phyloP scores from a whole-genome alignment of 1,140 invertebrate species.

The Berghia stephanieae region DNA sequence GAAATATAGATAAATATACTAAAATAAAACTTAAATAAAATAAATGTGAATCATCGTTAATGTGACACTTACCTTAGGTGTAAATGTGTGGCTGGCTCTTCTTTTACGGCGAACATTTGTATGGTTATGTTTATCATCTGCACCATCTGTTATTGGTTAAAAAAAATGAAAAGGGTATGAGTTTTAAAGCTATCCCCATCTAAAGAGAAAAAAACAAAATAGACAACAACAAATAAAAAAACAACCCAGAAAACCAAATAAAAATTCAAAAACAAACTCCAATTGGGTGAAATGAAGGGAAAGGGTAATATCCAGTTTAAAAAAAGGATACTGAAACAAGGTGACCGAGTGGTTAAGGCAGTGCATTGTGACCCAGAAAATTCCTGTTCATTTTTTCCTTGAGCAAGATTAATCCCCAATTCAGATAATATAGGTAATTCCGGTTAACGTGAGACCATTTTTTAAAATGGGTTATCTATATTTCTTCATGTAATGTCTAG shows the following conservation, averaged over 20 bases:
- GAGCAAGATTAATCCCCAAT: too few species aligned
- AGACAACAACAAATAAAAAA: neutral
- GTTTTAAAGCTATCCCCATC: neutral
- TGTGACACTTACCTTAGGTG: slow-evolving; percentile 53
- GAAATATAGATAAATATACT: slow-evolving; percentile 24
- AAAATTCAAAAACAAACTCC: neutral
- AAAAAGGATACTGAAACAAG: too few species aligned
- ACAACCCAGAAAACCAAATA: neutral
- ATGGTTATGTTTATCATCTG: slow-evolving; percentile 23
- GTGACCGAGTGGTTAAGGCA: too few species aligned
- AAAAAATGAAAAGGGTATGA: neutral
- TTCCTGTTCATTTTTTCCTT: too few species aligned
- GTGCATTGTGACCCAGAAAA: too few species aligned
- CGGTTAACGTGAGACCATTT: too few species aligned
- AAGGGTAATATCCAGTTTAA: too few species aligned
- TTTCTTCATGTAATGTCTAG: too few species aligned
- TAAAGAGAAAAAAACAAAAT: neutral
- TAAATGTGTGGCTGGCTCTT: slow-evolving; percentile 53
- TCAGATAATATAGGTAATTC: too few species aligned
- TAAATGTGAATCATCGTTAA: neutral
- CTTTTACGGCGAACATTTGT: slow-evolving; percentile 37
- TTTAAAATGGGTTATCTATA: too few species aligned
- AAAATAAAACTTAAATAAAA: too few species aligned
- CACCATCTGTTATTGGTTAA: slow-evolving; percentile 27
- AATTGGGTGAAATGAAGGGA: neutral